Percentiles rank a stretch among this genome's conserved stretches.
phyloP scores from a whole-genome alignment of 92 coral and sea anemone species.

The Zoanthus gigantus region DNA sequence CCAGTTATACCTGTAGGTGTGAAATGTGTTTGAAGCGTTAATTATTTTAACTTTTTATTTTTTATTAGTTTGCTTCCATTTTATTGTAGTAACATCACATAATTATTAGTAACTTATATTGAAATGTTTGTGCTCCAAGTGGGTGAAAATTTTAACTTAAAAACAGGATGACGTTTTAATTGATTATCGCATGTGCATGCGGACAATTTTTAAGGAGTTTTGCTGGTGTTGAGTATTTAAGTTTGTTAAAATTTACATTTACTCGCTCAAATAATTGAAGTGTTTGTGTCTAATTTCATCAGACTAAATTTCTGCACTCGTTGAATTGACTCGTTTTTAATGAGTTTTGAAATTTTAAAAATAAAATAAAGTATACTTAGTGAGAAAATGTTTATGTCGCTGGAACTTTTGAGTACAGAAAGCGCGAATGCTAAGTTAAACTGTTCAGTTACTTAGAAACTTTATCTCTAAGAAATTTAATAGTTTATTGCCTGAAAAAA shows the following conservation, averaged over 20 bases:
- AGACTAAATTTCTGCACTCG: no score
- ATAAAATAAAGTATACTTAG: not conserved
- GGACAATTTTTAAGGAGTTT: conserved; percentile 7
- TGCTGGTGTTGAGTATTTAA: conserved; percentile 9
- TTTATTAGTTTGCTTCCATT: not conserved
- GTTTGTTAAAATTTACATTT: not conserved
- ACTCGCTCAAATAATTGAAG: no score
- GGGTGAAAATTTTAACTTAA: conserved; percentile 9
- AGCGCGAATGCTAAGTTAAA: no score
- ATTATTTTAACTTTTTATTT: not conserved
- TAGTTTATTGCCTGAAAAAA: no score
- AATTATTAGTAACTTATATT: not conserved
- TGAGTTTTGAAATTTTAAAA: no score
- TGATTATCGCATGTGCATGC: not conserved
- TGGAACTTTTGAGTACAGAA: not conserved
- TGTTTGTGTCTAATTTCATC: no score
- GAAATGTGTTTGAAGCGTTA: not conserved
- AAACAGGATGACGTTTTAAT: conserved; percentile 3
- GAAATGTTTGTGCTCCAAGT: not conserved
- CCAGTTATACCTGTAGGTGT: not conserved
- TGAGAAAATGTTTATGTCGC: not conserved
- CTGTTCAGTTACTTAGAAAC: no score
- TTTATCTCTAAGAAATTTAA: no score
- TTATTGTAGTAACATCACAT: not conserved
- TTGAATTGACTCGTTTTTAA: no score